Conservation (phyloP, 2,113 vertebrate genomes). For the Indicator indicator region DNA sequence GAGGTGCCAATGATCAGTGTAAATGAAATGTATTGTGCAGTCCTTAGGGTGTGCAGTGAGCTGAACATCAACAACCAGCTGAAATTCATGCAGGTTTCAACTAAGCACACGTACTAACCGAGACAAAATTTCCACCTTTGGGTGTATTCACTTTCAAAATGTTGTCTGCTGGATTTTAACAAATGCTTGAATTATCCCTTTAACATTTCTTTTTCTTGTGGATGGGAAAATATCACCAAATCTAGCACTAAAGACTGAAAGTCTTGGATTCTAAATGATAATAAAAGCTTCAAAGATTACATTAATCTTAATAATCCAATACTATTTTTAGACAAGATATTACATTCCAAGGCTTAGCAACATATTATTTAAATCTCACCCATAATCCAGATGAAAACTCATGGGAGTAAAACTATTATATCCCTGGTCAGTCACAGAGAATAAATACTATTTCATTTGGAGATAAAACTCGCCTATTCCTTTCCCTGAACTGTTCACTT, state of each 20-base stretch:
- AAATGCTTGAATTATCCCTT: background rate
- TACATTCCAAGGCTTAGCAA: constrained; percentile 53
- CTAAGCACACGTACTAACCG: background rate
- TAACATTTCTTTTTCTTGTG: background rate
- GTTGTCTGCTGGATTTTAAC: background rate
- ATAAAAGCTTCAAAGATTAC: constrained; percentile 51
- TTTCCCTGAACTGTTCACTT: background rate
- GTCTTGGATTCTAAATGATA: constrained; percentile 36
- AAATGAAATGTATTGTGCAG: background rate
- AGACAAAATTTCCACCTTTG: background rate
- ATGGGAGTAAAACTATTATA: background rate
- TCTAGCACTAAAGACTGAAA: background rate
- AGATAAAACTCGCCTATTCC: constrained; percentile 4
- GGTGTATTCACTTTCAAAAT: background rate
- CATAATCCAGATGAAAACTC: constrained; percentile 46
- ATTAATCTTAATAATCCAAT: constrained; percentile 66
- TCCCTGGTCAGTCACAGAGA: constrained; percentile 3
- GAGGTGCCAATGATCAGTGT: background rate
- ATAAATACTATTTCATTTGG: background rate
- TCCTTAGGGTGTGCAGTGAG: background rate
- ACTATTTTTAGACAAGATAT: constrained; percentile 54
- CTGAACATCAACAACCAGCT: background rate
- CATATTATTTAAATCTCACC: constrained; percentile 56
- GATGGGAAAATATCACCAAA: background rate
- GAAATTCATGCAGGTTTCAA: constrained; percentile 11